phyloP scores from a whole-genome alignment of 2,797 vertebrate genomes.

The Amphiprion clarkii region DNA sequence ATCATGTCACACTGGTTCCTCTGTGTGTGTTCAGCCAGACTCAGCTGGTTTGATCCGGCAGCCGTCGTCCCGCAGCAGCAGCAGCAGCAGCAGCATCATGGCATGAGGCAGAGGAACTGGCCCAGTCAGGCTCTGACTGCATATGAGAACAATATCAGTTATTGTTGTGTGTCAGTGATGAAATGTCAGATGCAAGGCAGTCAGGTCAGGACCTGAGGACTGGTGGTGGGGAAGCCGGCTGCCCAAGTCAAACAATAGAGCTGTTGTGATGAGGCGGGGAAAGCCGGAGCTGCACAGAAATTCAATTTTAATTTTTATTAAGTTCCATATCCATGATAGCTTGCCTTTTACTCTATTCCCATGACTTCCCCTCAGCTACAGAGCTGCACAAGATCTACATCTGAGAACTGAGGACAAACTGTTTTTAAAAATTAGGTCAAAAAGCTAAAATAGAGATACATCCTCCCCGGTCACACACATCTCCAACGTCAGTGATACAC shows the following conservation, averaged over 20 bases:
- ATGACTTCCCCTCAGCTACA: conserved; percentile 14
- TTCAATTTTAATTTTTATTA: conserved; percentile 24
- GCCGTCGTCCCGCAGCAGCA: conserved; percentile 13
- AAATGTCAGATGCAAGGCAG: conserved; percentile 65
- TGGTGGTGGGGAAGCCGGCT: conserved; percentile 19
- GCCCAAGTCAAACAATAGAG: conserved; percentile 44
- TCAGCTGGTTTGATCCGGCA: conserved; percentile 66
- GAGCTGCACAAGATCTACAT: neutral
- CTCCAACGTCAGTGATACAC: neutral
- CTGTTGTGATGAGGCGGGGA: conserved; percentile 45
- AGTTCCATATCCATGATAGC: neutral
- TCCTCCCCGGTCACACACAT: conserved; percentile 5
- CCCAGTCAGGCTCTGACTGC: conserved; percentile 43
- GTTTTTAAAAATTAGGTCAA: neutral
- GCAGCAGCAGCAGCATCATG: conserved; percentile 8
- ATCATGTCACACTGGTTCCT: conserved; percentile 51
- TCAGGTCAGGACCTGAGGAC: conserved; percentile 12
- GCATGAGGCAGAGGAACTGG: conserved; percentile 46
- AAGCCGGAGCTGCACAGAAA: conserved; percentile 7
- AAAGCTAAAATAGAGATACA: neutral
- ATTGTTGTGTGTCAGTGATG: conserved; percentile 59
- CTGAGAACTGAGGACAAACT: neutral
- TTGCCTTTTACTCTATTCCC: neutral
- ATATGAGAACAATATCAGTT: conserved; percentile 60
- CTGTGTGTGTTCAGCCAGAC: conserved; percentile 59